These are phyloP conservation scores for Boulengeromyrus knoepffleri DNA, from an alignment of 2,113 vertebrate genomes.

Conservation along the genomic window DNA sequence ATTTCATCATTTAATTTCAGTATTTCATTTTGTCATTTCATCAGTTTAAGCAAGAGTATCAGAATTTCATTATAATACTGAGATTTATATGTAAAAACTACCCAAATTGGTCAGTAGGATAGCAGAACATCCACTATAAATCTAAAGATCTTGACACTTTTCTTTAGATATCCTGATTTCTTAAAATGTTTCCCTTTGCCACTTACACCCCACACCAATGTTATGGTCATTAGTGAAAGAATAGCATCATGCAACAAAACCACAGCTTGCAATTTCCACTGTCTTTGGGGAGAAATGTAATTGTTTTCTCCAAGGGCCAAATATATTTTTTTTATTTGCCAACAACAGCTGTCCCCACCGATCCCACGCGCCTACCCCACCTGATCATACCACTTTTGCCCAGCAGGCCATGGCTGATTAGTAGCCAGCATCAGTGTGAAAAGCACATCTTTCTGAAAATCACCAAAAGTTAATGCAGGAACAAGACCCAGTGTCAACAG, in stretches of 20 bases:
- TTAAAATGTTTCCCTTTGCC: neutral
- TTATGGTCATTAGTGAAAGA: neutral
- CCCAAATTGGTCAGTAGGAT: neutral
- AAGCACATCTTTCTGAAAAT: neutral
- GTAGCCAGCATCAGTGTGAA: neutral
- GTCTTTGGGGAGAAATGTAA: conserved; percentile 1
- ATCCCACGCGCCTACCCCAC: neutral
- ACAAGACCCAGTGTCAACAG: neutral
- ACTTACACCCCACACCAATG: neutral
- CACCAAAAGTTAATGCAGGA: neutral
- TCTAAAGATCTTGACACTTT: neutral
- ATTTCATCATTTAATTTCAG: neutral
- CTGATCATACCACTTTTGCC: neutral
- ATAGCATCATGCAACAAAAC: conserved; percentile 2
- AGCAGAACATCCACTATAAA: neutral
- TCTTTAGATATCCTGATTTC: neutral
- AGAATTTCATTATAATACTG: neutral
- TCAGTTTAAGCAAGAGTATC: neutral
- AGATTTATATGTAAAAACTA: neutral
- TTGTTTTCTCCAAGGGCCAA: conserved; percentile 10
- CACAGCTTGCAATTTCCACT: neutral
- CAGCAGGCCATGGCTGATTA: neutral
- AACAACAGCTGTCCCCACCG: neutral
- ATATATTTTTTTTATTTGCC: neutral
- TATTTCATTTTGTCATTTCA: neutral